Evolutionary conservation across 2,888 invertebrate genomes (phyloP).

Genomic region (Aphodius sticticus): DNA sequence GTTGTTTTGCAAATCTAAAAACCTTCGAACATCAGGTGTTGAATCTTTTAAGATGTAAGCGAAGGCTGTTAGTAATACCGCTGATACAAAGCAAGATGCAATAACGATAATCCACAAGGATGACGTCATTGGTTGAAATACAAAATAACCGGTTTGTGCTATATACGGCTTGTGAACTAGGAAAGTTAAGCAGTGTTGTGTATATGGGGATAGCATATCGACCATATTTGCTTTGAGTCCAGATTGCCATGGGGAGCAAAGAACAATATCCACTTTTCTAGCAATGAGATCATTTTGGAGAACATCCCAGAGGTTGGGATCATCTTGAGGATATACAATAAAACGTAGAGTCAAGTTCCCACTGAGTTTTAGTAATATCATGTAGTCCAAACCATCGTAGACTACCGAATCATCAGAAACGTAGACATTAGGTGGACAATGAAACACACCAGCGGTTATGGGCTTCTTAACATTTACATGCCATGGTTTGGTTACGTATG

Average conservation of each 20-base stretch:
- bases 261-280: slow-evolving; percentile 14
- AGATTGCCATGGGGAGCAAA: slow-evolving; percentile 28
- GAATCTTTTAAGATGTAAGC: background rate
- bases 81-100: background rate
- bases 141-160: slow-evolving; percentile 35
- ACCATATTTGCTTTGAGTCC: background rate
- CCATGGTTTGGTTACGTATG: slow-evolving; percentile 12
- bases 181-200: slow-evolving; percentile 40
- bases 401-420: background rate
- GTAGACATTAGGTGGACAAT: slow-evolving; percentile 31
- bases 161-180: slow-evolving; percentile 42
- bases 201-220: slow-evolving; percentile 21
- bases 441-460: slow-evolving; percentile 26
- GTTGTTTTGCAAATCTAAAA: slow-evolving; percentile 1
- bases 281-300: slow-evolving; percentile 17
- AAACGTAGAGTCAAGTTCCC: background rate
- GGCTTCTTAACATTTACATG: background rate
- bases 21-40: background rate
- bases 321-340: background rate
- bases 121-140: slow-evolving; percentile 37
- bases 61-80: slow-evolving; percentile 15
- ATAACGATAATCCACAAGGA: slow-evolving; percentile 18
- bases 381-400: slow-evolving; percentile 29
- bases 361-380: slow-evolving; percentile 21
- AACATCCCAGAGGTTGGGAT: background rate